Conservation (phyloP, 1,140 invertebrate genomes). For the Nasonia vitripennis region DNA sequence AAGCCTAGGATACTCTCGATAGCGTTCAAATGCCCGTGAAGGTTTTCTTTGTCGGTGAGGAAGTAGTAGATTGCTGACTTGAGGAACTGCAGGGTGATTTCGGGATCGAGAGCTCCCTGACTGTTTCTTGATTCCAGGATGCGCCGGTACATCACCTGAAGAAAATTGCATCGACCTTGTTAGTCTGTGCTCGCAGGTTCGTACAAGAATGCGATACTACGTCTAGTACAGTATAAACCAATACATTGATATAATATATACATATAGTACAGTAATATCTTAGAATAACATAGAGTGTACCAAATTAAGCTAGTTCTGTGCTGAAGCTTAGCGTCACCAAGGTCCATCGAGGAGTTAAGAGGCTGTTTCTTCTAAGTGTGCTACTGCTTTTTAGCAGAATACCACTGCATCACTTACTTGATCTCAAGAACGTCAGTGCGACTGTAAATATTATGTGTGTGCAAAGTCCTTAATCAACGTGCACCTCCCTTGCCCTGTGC, state of each 20-base stretch:
- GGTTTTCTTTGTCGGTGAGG: slow-evolving; percentile 89
- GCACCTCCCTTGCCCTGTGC: not conserved
- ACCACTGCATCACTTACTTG: not conserved
- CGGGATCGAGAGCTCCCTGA: slow-evolving; percentile 84
- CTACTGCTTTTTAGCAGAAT: not conserved
- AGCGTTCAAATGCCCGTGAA: slow-evolving; percentile 87
- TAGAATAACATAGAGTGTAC: slow-evolving; percentile 3
- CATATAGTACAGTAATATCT: not conserved
- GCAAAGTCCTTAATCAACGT: not conserved
- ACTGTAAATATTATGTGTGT: slow-evolving; percentile 8
- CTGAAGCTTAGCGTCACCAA: slow-evolving; percentile 53
- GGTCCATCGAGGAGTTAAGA: slow-evolving; percentile 64
- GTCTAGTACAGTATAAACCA: not conserved
- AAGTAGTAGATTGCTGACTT: slow-evolving; percentile 94
- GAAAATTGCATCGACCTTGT: slow-evolving; percentile 9
- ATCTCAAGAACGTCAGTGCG: not conserved
- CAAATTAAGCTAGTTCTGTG: slow-evolving; percentile 27
- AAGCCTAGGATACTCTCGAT: slow-evolving; percentile 92
- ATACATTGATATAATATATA: not conserved
- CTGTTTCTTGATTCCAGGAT: slow-evolving; percentile 83
- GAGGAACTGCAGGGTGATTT: slow-evolving; percentile 90
- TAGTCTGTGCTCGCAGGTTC: not conserved
- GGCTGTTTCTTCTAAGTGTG: slow-evolving; percentile 68
- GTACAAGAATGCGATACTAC: not conserved
- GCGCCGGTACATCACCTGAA: slow-evolving; percentile 87